Conservation (phyloP, 1,140 invertebrate species). For the Eufriesea mexicana region DNA sequence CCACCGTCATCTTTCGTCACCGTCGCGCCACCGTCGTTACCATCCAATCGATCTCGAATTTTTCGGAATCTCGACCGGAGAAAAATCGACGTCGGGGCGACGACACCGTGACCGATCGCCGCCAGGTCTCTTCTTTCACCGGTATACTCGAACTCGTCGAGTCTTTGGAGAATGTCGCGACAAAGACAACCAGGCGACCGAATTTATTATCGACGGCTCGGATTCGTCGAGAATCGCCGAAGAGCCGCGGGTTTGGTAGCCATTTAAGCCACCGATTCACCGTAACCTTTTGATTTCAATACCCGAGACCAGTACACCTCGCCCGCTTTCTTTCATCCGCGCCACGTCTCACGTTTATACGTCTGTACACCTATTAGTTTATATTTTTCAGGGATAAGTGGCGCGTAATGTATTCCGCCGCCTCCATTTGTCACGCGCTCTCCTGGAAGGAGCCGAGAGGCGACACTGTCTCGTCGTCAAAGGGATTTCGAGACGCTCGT, state of each 20-base stretch:
- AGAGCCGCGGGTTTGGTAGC: slow-evolving; percentile 8
- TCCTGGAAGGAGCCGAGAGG: slow-evolving; percentile 2
- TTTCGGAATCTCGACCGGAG: too few relatives aligned
- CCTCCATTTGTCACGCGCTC: slow-evolving; percentile 60
- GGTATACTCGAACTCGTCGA: too few relatives aligned
- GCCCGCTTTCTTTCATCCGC: slow-evolving; percentile 47
- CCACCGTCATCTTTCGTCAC: too few relatives aligned
- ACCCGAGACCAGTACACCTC: neutral
- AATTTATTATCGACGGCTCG: slow-evolving; percentile 32
- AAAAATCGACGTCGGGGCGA: too few relatives aligned
- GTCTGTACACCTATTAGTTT: slow-evolving; percentile 60
- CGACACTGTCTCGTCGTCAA: slow-evolving; percentile 42
- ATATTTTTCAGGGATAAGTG: slow-evolving; percentile 61
- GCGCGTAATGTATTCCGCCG: slow-evolving; percentile 62
- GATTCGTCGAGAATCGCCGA: neutral
- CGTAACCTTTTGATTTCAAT: slow-evolving; percentile 53
- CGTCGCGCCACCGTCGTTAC: too few relatives aligned
- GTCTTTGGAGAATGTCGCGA: too few relatives aligned
- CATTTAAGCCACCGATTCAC: slow-evolving; percentile 33
- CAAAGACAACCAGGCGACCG: neutral
- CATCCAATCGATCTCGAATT: too few relatives aligned
- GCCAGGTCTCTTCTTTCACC: too few relatives aligned
- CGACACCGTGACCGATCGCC: too few relatives aligned
- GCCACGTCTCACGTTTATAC: slow-evolving; percentile 44
- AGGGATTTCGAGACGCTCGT: slow-evolving; percentile 47